Evolutionary conservation across 2,797 vertebrate species (phyloP), one percentile per base, ranked within the genome.

Genomic region (Cottoperca gobio): DNA sequence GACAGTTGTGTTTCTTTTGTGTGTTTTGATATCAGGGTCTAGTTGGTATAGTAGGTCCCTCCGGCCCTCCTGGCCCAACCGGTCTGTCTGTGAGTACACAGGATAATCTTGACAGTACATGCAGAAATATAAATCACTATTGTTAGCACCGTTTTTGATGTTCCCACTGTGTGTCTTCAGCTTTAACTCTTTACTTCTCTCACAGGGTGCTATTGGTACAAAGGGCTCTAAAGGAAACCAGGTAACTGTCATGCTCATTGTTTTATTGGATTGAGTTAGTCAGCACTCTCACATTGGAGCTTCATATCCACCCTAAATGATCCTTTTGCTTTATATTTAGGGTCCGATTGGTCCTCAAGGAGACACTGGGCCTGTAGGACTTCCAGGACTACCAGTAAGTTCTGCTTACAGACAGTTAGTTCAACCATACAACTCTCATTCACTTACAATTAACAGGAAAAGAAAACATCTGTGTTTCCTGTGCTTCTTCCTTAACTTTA

Each of bases 381-480:
- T 93, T n/a, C 97, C 97, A 16, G 98, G 98, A 17, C 93, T 91
- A 33, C 97, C 97, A 2, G 98, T 99, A 87, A 97, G 98, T 97
- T 85, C 9, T 59, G 9, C 26, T 37, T 17, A 28, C 8, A 46
- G 1, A 55, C 16, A 28, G 31, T 28, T 39, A 39, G 0, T 4
- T 19, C 8, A 62, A 17, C 8, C 46, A 17, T 13, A n/a, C 19
- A 35, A 26, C 26, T 4, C 5, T 45, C 1, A 35, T 39, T 12
- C 40, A 13, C 10, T 13, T 21, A 46, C 5, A 70, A 14, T 28
- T 11, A 37, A 31, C 6, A 24, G 6, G 37, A 35, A 21, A 33
- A 19, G 19, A n/a, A 5, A 19, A 6, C 3, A 40, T 55, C 10
- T 21, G 3, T 64, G 19, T 58, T 53, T 26, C 8, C 11, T 40